Percentiles rank a stretch among this genome's conserved stretches.
These are phyloP conservation scores for Gallinago solitaria DNA, from an alignment of 2,797 vertebrate species.

Conservation along the genomic window DNA sequence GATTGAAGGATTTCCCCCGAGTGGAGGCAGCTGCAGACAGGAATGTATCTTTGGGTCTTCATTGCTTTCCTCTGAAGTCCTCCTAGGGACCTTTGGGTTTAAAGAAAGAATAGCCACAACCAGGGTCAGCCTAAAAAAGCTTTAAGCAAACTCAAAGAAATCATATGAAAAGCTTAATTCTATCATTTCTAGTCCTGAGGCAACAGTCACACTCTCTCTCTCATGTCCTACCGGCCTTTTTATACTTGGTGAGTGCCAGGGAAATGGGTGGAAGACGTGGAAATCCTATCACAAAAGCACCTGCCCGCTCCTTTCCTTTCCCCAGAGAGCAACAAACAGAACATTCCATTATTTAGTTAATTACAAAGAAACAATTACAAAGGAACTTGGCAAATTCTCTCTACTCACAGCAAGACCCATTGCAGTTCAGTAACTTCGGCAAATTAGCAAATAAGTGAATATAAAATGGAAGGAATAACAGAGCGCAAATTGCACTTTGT, in stretches of 20 bases:
- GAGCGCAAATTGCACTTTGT: conserved; percentile 36
- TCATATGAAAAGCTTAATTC: not conserved
- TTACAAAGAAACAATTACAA: conserved; percentile 67
- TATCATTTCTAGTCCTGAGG: not conserved
- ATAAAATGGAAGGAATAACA: conserved; percentile 43
- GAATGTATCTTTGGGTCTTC: not conserved
- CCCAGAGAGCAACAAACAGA: conserved; percentile 32
- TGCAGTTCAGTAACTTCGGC: conserved; percentile 48
- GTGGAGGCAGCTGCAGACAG: not conserved
- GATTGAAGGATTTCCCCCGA: not conserved
- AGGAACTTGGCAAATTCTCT: conserved; percentile 54
- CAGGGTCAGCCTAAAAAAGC: not conserved
- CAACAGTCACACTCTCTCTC: not conserved
- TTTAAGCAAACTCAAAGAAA: not conserved
- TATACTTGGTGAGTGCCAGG: not conserved
- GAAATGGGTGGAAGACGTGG: conserved; percentile 61
- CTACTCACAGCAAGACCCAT: conserved; percentile 48
- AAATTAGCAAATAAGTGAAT: conserved; percentile 60
- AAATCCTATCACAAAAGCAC: conserved; percentile 64
- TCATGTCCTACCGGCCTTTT: not conserved
- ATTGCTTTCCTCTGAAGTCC: not conserved
- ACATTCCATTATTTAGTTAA: conserved; percentile 67
- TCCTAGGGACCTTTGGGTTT: not conserved
- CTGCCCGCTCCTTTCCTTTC: conserved; percentile 31
- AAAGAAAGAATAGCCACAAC: not conserved